Conservation (phyloP, 2,113 vertebrate species). For the Myanophis thanlyinensis region DNA sequence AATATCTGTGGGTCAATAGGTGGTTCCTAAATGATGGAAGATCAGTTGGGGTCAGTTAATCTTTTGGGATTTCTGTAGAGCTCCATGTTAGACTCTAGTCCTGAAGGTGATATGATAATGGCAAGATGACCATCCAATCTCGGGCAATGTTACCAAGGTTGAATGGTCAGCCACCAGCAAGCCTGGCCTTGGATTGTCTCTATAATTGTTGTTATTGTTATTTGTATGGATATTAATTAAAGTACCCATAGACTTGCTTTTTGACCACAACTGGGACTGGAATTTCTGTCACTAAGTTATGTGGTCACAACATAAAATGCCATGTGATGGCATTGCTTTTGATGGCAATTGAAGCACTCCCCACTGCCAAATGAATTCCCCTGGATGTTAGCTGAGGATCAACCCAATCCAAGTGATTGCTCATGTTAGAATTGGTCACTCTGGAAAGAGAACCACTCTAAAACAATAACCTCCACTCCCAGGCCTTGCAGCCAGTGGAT, state of each 20-base stretch:
- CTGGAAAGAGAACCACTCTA: neutral
- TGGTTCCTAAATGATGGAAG: neutral
- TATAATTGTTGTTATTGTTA: neutral
- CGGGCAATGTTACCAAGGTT: neutral
- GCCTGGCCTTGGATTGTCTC: neutral
- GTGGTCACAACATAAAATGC: neutral
- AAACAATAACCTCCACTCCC: neutral
- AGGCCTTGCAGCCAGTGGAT: neutral
- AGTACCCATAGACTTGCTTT: neutral
- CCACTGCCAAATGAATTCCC: neutral
- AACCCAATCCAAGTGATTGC: neutral
- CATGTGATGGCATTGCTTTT: neutral
- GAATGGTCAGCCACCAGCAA: neutral
- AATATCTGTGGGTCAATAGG: neutral
- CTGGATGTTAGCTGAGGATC: neutral
- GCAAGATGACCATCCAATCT: neutral
- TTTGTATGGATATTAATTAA: neutral
- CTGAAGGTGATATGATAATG: neutral
- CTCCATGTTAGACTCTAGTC: neutral
- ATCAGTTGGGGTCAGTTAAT: neutral
- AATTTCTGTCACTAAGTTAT: no score
- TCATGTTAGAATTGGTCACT: neutral
- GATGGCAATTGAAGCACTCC: neutral
- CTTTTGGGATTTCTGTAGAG: neutral
- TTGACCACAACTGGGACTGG: no score